Conservation (phyloP, 1,140 invertebrate species). For the Lasaia peninsularis region DNA sequence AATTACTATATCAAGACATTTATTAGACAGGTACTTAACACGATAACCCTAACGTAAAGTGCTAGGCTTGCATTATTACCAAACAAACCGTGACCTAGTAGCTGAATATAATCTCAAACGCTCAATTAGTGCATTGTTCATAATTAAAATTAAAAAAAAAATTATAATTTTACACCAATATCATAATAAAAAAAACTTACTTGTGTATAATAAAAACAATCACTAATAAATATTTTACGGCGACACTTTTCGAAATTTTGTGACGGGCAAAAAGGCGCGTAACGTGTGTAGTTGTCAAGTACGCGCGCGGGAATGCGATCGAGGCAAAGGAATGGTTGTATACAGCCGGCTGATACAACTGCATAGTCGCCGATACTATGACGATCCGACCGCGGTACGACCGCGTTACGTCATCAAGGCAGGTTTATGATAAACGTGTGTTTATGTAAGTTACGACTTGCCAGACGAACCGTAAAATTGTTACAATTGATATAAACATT, state of each 20-base stretch:
- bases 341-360: slow-evolving; percentile 8
- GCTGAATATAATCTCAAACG: not conserved
- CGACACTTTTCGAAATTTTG: not conserved
- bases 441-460: slow-evolving; percentile 4
- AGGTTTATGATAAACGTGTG: slow-evolving; percentile 1
- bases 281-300: not conserved
- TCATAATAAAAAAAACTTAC: not conserved
- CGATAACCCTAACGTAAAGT: not conserved
- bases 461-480: not conserved
- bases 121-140: not conserved
- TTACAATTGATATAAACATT: not conserved
- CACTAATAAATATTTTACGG: not conserved
- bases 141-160: not conserved
- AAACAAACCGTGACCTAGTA: slow-evolving; percentile 9
- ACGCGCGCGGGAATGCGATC: slow-evolving; percentile 1
- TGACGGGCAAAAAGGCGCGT: not conserved
- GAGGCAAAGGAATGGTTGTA: not conserved
- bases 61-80: not conserved
- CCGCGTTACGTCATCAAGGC: not conserved
- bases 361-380: not conserved
- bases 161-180: not conserved
- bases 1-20: no score
- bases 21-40: no score
- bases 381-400: not conserved
- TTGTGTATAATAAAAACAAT: not conserved